A percentile compares a stretch with the other conserved stretches of the same genome.
These are phyloP conservation scores for Drosophila punjabiensis DNA, from an alignment of 1,140 invertebrate species.

Conservation along the genomic window DNA sequence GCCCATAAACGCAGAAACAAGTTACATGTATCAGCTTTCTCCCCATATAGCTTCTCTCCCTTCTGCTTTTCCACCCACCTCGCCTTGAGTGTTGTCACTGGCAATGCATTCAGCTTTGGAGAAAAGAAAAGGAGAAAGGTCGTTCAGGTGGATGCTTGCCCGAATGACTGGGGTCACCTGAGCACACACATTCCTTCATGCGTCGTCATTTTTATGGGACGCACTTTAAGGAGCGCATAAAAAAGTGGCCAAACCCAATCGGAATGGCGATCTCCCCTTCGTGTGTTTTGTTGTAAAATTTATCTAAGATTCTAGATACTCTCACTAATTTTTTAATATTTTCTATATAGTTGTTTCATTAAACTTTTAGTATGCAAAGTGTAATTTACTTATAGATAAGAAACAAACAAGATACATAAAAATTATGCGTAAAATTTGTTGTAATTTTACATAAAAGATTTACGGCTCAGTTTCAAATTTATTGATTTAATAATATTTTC, in stretches of 20 bases:
- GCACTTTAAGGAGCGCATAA: slow-evolving; percentile 77
- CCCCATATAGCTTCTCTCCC: background rate
- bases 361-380: too few relatives aligned
- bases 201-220: slow-evolving; percentile 68
- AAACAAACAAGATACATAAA: too few relatives aligned
- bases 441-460: too few relatives aligned
- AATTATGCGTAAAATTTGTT: too few relatives aligned
- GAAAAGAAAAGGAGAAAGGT: slow-evolving; percentile 20
- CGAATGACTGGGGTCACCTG: slow-evolving; percentile 53
- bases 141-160: slow-evolving; percentile 27
- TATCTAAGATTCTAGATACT: background rate
- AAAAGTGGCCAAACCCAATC: slow-evolving; percentile 72
- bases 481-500: too few relatives aligned
- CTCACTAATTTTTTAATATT: background rate
- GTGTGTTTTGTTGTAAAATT: background rate
- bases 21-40: slow-evolving; percentile 20
- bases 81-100: slow-evolving; percentile 61
- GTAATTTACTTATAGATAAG: too few relatives aligned
- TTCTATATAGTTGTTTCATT: rapidly evolving
- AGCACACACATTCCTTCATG: slow-evolving; percentile 45
- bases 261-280: slow-evolving; percentile 41
- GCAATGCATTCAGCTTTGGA: slow-evolving; percentile 61
- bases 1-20: slow-evolving; percentile 55
- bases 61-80: slow-evolving; percentile 23
- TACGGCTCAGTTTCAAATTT: too few relatives aligned